phyloP scores from a whole-genome alignment of 2,888 invertebrate genomes.

The Cephus sareptanus region DNA sequence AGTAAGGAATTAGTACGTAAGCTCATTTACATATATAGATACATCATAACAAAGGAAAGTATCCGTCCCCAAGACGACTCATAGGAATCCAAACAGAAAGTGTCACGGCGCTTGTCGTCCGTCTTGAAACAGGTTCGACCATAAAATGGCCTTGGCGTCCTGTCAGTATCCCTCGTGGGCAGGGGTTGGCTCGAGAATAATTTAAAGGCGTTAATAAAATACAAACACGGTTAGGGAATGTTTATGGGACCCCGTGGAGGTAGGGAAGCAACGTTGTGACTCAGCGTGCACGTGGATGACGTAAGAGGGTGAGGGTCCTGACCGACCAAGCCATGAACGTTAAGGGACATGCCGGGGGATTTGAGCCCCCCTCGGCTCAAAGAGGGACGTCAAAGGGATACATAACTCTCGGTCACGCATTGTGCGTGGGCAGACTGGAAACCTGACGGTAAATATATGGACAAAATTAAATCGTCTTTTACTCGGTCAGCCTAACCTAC shows the following conservation, averaged over 20 bases:
- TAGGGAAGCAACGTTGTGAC: slow-evolving; percentile 25
- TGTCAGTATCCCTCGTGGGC: neutral
- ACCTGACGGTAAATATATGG: neutral
- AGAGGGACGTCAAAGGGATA: neutral
- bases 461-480: neutral
- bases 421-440: slow-evolving; percentile 1
- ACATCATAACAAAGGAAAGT: neutral
- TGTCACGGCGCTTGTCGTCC: neutral
- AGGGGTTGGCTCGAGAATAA: neutral
- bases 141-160: neutral
- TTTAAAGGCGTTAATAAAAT: neutral
- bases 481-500: neutral
- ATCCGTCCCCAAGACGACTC: neutral
- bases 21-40: neutral
- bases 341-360: neutral
- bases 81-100: neutral
- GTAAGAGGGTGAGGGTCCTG: slow-evolving; percentile 27
- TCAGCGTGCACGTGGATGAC: slow-evolving; percentile 34
- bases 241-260: slow-evolving; percentile 30
- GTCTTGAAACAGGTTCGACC: neutral
- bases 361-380: neutral
- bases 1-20: neutral
- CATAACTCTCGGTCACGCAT: neutral
- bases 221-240: slow-evolving; percentile 22
- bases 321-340: neutral